phyloP scores from a whole-genome alignment of 1,140 invertebrate species.

The Drosophila busckii region DNA sequence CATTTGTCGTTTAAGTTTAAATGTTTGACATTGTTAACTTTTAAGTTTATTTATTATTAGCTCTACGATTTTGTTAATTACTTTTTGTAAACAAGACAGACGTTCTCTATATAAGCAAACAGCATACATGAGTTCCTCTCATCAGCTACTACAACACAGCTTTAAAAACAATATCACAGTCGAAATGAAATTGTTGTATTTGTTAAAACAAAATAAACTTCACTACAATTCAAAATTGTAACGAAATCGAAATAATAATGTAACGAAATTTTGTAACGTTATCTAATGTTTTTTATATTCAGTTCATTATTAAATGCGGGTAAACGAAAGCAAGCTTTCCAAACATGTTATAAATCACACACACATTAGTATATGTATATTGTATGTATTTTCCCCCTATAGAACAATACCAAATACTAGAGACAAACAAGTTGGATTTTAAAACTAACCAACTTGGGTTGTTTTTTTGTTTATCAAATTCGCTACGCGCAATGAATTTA shows the following conservation, averaged over 20 bases:
- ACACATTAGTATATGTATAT: slow-evolving; percentile 24
- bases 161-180: slow-evolving; percentile 39
- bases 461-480: slow-evolving; percentile 24
- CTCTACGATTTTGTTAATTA: slow-evolving; percentile 55
- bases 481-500: slow-evolving; percentile 16
- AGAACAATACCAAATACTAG: slow-evolving; percentile 17
- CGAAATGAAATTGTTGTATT: slow-evolving; percentile 22
- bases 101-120: too few relatives aligned
- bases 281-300: slow-evolving; percentile 14
- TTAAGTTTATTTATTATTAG: slow-evolving; percentile 68
- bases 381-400: too few relatives aligned
- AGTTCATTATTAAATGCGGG: slow-evolving; percentile 30
- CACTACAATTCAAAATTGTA: slow-evolving; percentile 38
- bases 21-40: slow-evolving; percentile 48
- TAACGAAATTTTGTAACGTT: slow-evolving; percentile 2
- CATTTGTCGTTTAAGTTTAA: slow-evolving; percentile 66
- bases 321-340: slow-evolving; percentile 36
- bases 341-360: slow-evolving; percentile 24
- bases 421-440: slow-evolving; percentile 17
- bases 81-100: slow-evolving; percentile 45
- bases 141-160: slow-evolving; percentile 38
- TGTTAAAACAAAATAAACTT: slow-evolving; percentile 40
- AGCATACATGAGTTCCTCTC: slow-evolving; percentile 60
- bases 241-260: slow-evolving; percentile 9
- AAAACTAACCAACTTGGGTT: slow-evolving; percentile 7